Conservation (phyloP, 2,797 vertebrate species). For the Caiman crocodilus region DNA sequence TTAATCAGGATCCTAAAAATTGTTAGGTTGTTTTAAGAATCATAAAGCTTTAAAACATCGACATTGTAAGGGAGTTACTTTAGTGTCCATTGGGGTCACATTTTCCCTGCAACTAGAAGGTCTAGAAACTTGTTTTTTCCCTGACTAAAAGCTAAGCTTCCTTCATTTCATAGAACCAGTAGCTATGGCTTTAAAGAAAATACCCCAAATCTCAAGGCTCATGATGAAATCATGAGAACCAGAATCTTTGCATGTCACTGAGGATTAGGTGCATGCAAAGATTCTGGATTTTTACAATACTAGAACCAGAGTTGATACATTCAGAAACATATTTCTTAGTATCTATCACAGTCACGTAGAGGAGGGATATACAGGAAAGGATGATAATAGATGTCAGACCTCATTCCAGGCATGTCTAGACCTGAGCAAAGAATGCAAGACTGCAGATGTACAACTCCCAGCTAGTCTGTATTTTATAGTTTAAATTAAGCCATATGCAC, state of each 20-base stretch:
- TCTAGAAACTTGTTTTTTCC: not conserved
- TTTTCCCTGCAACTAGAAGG: not conserved
- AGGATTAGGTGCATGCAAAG: not conserved
- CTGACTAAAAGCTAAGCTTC: not conserved
- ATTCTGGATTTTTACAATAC: not conserved
- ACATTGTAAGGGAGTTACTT: too few relatives aligned
- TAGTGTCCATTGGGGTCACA: not conserved
- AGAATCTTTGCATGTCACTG: fast-evolving
- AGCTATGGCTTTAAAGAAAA: not conserved
- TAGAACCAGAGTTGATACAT: not conserved
- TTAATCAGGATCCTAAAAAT: not conserved
- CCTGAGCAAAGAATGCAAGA: not conserved
- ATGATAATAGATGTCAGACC: not conserved
- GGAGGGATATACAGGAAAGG: not conserved
- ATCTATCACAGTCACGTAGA: not conserved
- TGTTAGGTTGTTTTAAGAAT: not conserved
- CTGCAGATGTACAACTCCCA: not conserved
- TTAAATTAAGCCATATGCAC: not conserved
- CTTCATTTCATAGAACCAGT: not conserved
- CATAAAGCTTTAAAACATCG: not conserved
- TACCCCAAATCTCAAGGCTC: not conserved
- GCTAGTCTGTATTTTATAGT: not conserved
- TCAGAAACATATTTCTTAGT: not conserved
- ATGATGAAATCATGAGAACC: not conserved
- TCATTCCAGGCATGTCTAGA: not conserved